Evolutionary conservation across 2,888 invertebrate genomes (phyloP).

Genomic region (Apamea anceps): DNA sequence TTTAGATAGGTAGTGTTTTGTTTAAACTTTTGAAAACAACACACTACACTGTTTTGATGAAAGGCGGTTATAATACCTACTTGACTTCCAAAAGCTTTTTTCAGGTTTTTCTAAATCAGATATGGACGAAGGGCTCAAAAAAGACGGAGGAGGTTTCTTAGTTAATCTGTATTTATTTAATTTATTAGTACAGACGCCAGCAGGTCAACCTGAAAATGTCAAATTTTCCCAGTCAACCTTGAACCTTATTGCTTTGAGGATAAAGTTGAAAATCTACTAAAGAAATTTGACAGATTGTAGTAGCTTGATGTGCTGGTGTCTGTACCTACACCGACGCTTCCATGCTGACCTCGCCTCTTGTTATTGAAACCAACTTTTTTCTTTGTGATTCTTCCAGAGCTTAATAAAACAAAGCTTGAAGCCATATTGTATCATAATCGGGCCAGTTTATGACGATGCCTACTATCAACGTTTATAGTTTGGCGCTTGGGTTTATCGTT

Average conservation of each 20-base stretch:
- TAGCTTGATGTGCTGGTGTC: no score
- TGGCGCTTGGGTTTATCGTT: conserved; percentile 10
- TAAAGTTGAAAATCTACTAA: no score
- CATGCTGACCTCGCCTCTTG: neutral
- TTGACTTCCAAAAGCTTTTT: neutral
- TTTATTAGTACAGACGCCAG: neutral
- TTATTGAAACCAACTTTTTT: neutral
- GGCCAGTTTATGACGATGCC: conserved; percentile 25
- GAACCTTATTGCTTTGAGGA: no score
- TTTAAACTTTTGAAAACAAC: neutral
- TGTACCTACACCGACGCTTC: neutral
- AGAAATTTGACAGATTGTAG: no score
- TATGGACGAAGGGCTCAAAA: neutral
- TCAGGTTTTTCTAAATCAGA: neutral
- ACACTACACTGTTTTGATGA: neutral
- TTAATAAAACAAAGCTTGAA: conserved; percentile 14
- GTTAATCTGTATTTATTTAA: neutral
- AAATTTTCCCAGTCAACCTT: no score
- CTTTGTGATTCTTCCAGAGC: conserved; percentile 10
- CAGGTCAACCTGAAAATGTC: no score
- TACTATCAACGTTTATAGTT: conserved; percentile 16
- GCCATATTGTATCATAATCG: conserved; percentile 9
- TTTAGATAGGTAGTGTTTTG: neutral
- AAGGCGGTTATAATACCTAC: neutral
- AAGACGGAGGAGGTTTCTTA: neutral